Base-by-base conservation (phyloP, 2,797 vertebrate genomes). In the Coranthus polyacanthus region DNA sequence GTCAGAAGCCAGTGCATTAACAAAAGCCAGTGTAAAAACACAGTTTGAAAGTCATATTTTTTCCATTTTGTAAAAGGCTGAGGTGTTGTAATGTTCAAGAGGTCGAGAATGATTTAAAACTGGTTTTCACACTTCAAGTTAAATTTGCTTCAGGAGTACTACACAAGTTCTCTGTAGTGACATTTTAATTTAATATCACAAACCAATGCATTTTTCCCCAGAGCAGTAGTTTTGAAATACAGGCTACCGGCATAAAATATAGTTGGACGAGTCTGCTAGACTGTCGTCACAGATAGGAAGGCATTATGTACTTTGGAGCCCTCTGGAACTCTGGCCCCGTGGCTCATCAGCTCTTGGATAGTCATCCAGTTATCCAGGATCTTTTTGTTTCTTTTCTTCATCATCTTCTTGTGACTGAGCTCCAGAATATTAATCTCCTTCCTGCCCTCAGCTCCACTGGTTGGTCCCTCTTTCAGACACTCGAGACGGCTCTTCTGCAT, bases 281-380 rank as follows among this genome's bases (percentile, higher is more conserved):
- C 97, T 36, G 97, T 98, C 83, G 97, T 99, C 87, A 99, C 97
- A n/a, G 97, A 99, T 79, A 99, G 90, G 88, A 98, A 98, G 92
- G 97, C 96, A 75, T 98, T 98, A 73, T 97, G 96, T 37, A 98
- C 95, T 90, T 94, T 95, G 1, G 95, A 94, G 83, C 95, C 96
- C 0, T 98, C 97, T 3, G 97, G 96, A 42, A 96, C 96, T 84
- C 96, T 95, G 61, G 96, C 96, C 75, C 97, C 97, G 0, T 99
- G 97, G 67, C 95, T 98, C 97, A 99, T 98, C 75, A 99, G 92
- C 92, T 99, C 97, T 92, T 99, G 97, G 88, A 99, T 98, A 81
- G 97, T 99, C 97, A 99, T 98, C 97, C 97, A 99, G 92, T 98
- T 99, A 92, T 99, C 97, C 78, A 99, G 91, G 78, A 99, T 98